A percentile compares a stretch with the other conserved stretches of the same genome.
These are phyloP conservation scores for Mythimna albipuncta DNA, from an alignment of 2,888 invertebrate genomes.

Conservation along the genomic window DNA sequence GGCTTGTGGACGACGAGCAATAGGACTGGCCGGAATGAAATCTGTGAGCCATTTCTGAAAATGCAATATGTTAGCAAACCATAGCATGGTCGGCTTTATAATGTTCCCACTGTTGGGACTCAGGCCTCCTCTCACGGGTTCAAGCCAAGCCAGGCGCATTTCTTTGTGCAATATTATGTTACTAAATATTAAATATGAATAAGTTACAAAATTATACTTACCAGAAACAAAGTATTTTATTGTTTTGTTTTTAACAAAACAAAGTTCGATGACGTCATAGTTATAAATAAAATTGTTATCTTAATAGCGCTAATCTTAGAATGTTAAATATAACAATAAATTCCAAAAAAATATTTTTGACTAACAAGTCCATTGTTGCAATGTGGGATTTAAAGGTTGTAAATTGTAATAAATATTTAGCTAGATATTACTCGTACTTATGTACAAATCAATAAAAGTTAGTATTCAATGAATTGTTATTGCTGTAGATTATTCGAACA, in stretches of 20 bases:
- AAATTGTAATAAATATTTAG: neutral
- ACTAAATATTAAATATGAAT: neutral
- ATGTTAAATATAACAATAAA: conserved; percentile 35
- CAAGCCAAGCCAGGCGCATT: no score
- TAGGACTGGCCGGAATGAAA: no score
- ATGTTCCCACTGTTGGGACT: no score
- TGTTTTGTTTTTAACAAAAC: conserved; percentile 24
- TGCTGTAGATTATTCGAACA: conserved; percentile 14
- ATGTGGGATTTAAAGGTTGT: neutral
- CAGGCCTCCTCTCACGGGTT: no score
- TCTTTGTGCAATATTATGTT: no score
- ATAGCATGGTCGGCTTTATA: no score
- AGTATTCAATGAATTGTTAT: conserved; percentile 28
- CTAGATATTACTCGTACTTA: neutral
- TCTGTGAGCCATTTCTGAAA: no score
- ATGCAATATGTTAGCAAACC: no score
- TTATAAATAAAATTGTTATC: conserved; percentile 39
- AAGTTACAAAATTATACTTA: neutral
- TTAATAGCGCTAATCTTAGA: conserved; percentile 24
- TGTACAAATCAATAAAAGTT: conserved; percentile 12
- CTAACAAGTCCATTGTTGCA: conserved; percentile 23
- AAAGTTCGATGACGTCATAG: conserved; percentile 40
- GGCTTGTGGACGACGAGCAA: no score
- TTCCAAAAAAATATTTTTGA: conserved; percentile 15
- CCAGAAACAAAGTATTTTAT: conserved; percentile 9